A percentile compares a stretch with the other conserved stretches of the same genome.
These are phyloP conservation scores for Promerops cafer DNA, from an alignment of 2,113 vertebrate species.

Conservation along the genomic window DNA sequence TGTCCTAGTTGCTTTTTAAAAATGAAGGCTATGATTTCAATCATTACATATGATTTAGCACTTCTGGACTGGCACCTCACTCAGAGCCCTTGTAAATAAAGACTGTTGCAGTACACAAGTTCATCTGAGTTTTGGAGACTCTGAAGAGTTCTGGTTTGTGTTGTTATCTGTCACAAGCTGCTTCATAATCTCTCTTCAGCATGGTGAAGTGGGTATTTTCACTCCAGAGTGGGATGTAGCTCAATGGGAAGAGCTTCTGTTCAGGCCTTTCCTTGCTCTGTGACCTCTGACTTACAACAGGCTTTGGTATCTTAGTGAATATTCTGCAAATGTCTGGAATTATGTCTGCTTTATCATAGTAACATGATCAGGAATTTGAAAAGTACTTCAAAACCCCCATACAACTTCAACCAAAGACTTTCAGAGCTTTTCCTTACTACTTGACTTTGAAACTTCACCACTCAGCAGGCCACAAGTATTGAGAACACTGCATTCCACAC, in stretches of 20 bases:
- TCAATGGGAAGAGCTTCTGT: not conserved
- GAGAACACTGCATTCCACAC: not conserved
- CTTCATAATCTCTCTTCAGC: not conserved
- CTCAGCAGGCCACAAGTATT: not conserved
- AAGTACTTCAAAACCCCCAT: not conserved
- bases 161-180: not conserved
- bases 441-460: not conserved
- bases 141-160: not conserved
- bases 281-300: not conserved
- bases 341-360: not conserved
- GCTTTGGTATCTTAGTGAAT: not conserved
- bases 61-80: not conserved
- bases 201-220: not conserved
- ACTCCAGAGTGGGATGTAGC: not conserved
- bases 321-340: not conserved
- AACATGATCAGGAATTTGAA: not conserved
- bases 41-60: not conserved
- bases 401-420: not conserved
- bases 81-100: constrained; percentile 6
- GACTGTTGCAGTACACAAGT: not conserved
- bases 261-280: not conserved
- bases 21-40: not conserved
- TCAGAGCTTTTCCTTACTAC: not conserved
- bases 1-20: not conserved
- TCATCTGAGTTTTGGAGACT: not conserved